phyloP scores from a whole-genome alignment of 2,888 invertebrate genomes.

The Molanna angustata region DNA sequence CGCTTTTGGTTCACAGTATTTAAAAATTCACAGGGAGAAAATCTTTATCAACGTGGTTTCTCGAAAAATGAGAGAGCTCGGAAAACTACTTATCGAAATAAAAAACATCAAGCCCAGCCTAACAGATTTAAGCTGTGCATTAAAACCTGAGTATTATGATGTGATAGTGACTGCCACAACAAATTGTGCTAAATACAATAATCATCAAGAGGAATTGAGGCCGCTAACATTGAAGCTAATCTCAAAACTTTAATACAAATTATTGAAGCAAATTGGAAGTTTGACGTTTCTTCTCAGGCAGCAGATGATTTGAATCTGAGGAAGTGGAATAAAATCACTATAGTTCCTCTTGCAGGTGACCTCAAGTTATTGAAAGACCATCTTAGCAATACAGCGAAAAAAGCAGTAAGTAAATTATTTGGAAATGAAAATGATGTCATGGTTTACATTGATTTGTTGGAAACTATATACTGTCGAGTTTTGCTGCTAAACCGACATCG shows the following conservation, averaged over 20 bases:
- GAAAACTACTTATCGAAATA: background rate
- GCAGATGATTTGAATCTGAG: constrained; percentile 1
- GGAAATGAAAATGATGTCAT: background rate
- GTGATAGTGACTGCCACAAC: background rate
- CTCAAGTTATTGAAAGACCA: constrained; percentile 2
- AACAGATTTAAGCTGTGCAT: background rate
- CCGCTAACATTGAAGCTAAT: background rate
- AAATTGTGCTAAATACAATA: background rate
- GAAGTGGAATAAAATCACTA: constrained; percentile 7
- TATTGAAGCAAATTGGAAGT: background rate
- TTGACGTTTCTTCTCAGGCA: background rate
- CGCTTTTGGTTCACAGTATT: constrained; percentile 7
- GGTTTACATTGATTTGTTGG: constrained; percentile 2
- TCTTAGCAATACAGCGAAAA: constrained; percentile 5
- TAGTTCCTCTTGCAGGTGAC: constrained; percentile 3
- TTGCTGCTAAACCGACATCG: constrained; percentile 3
- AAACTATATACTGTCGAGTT: constrained; percentile 8
- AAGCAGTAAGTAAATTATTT: background rate
- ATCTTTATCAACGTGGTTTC: background rate
- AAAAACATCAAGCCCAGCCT: background rate
- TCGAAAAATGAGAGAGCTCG: constrained; percentile 1
- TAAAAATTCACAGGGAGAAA: constrained; percentile 5
- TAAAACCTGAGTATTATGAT: background rate
- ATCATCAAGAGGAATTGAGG: background rate
- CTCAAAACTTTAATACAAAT: constrained; percentile 1